phyloP scores from a whole-genome alignment of 2,113 vertebrate species.

The Eonycteris spelaea region DNA sequence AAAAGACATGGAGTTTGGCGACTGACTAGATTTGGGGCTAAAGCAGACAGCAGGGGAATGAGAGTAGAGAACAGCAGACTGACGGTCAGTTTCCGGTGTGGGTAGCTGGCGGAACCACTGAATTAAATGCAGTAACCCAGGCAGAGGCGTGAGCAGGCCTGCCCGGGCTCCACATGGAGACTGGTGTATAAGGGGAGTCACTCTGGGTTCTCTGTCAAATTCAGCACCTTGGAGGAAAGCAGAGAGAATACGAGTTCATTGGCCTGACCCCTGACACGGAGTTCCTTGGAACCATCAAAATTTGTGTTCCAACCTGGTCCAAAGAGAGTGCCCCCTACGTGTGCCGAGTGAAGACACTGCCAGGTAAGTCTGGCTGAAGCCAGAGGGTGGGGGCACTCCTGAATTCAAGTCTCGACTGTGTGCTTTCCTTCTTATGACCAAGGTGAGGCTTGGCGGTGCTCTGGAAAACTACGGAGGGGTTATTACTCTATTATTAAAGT shows the following conservation, averaged over 20 bases:
- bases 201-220: background rate
- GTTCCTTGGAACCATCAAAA: conserved; percentile 72
- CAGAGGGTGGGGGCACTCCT: background rate
- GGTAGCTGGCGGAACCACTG: background rate
- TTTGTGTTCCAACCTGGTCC: conserved; percentile 33
- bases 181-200: background rate
- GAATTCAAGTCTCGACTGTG: background rate
- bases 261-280: conserved; percentile 81
- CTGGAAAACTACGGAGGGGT: background rate
- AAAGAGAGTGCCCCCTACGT: conserved; percentile 70
- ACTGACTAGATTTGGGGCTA: background rate
- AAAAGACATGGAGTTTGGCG: background rate
- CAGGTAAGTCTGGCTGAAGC: conserved; percentile 74
- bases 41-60: background rate
- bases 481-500: background rate
- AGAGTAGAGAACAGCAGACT: background rate
- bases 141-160: background rate
- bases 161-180: background rate
- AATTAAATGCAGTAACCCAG: too few species aligned
- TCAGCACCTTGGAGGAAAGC: conserved; percentile 60
- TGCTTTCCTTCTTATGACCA: background rate
- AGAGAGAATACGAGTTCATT: conserved; percentile 78
- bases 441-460: background rate
- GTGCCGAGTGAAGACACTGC: conserved; percentile 79
- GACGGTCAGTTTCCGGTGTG: background rate